Conservation (phyloP, 1,140 invertebrate species). For the Euschistus heros region DNA sequence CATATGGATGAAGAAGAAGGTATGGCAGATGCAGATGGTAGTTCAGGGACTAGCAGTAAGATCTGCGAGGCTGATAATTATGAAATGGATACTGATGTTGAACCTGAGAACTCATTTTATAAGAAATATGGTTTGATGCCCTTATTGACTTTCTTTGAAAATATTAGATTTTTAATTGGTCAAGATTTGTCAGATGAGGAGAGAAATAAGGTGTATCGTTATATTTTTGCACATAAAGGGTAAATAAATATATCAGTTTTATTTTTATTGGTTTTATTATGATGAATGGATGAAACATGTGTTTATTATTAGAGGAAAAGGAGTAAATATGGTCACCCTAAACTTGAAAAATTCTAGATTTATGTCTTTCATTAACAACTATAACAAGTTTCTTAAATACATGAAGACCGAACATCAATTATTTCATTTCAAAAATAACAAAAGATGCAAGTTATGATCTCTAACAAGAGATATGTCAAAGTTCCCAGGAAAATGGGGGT, state of each 20-base stretch:
- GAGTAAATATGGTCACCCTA: too few relatives aligned
- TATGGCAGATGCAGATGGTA: neutral
- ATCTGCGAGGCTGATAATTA: conserved; percentile 12
- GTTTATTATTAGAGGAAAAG: neutral
- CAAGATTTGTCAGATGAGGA: conserved; percentile 13
- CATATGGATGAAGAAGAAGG: neutral
- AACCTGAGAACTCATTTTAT: conserved; percentile 9
- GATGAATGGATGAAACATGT: neutral
- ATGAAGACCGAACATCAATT: neutral
- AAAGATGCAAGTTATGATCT: too few relatives aligned
- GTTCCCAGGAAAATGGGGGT: too few relatives aligned
- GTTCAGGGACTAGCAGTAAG: neutral
- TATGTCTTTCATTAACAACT: neutral
- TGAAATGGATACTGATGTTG: conserved; percentile 28
- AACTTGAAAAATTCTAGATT: too few relatives aligned
- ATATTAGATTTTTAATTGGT: conserved; percentile 23
- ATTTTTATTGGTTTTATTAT: neutral
- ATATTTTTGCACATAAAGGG: conserved; percentile 29
- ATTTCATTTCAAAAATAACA: neutral
- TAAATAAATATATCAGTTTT: conserved; percentile 16
- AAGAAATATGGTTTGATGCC: conserved; percentile 14
- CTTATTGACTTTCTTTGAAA: conserved; percentile 23
- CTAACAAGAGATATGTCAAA: too few relatives aligned
- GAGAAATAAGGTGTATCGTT: conserved; percentile 23
- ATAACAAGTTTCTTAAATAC: neutral